A percentile compares a stretch with the other conserved stretches of the same genome.
Conservation (phyloP, 2,888 invertebrate species). For the Leptinotarsa haldemani region DNA sequence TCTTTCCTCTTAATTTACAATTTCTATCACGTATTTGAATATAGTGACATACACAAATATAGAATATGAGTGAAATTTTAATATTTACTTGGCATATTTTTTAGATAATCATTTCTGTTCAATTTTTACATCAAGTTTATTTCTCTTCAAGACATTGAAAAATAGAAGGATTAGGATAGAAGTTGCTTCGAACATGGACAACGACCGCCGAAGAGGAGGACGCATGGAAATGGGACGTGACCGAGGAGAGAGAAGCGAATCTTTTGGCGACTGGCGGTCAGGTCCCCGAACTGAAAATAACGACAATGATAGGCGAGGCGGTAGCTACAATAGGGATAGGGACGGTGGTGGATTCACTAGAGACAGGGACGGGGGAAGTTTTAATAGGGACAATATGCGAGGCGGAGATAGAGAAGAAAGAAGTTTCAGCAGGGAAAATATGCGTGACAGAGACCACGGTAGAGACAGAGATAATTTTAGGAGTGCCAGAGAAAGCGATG, state of each 20-base stretch:
- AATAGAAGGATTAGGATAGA: conserved; percentile 84
- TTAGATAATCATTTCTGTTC: no score
- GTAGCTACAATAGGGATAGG: conserved; percentile 53
- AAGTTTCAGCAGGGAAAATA: conserved; percentile 54
- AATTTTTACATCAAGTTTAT: conserved; percentile 6
- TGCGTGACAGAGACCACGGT: conserved; percentile 60
- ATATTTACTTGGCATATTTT: no score
- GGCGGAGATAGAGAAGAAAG: conserved; percentile 55
- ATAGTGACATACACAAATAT: no score
- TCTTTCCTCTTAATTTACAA: no score
- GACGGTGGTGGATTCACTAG: conserved; percentile 53
- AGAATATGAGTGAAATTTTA: no score
- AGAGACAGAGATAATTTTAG: conserved; percentile 46
- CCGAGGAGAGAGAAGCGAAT: conserved; percentile 74
- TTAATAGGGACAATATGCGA: conserved; percentile 46
- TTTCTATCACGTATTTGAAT: no score
- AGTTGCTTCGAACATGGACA: conserved; percentile 79
- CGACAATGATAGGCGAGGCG: conserved; percentile 46
- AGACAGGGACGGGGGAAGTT: conserved; percentile 58
- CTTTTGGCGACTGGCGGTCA: conserved; percentile 82
- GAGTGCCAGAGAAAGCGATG: conserved; percentile 39
- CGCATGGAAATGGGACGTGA: conserved; percentile 68
- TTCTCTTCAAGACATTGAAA: conserved; percentile 73
- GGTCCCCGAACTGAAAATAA: conserved; percentile 68
- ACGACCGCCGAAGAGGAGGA: conserved; percentile 74